phyloP scores from a whole-genome alignment of 2,888 invertebrate species.

The Tillus elongatus region DNA sequence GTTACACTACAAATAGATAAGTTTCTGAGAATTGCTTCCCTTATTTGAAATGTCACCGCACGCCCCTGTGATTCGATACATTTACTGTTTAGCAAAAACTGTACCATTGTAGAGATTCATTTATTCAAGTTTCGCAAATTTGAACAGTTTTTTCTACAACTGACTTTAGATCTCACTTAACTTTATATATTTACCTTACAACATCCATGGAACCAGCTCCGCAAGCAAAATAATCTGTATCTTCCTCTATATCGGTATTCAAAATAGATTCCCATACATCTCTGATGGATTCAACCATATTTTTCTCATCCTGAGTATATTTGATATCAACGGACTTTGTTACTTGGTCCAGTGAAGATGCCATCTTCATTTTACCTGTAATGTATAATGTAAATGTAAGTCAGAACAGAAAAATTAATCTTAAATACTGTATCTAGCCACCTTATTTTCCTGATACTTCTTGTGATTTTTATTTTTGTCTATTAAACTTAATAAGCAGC shows the following conservation, averaged over 20 bases:
- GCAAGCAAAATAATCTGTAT: constrained; percentile 86
- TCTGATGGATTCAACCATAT: constrained; percentile 54
- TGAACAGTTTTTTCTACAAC: too few relatives aligned
- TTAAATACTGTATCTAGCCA: neutral
- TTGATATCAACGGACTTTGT: constrained; percentile 48
- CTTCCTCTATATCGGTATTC: constrained; percentile 60
- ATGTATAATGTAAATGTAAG: constrained; percentile 16
- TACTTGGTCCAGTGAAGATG: constrained; percentile 67
- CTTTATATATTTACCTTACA: constrained; percentile 48
- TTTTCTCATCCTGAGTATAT: constrained; percentile 64
- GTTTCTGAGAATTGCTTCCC: too few relatives aligned
- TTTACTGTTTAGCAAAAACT: too few relatives aligned
- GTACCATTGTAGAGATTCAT: too few relatives aligned
- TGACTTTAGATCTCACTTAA: too few relatives aligned
- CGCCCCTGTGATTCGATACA: too few relatives aligned
- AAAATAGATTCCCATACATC: constrained; percentile 81
- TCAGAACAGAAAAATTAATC: constrained; percentile 8
- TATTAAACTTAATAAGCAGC: too few relatives aligned
- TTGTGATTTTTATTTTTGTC: too few relatives aligned
- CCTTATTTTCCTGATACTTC: too few relatives aligned
- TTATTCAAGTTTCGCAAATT: too few relatives aligned
- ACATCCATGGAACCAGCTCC: constrained; percentile 99
- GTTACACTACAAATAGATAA: too few relatives aligned
- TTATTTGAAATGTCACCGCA: too few relatives aligned
- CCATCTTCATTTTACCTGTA: constrained; percentile 70